Evolutionary conservation across 92 coral and sea anemone genomes (phyloP).

Genomic region (Siderastrea radians): DNA sequence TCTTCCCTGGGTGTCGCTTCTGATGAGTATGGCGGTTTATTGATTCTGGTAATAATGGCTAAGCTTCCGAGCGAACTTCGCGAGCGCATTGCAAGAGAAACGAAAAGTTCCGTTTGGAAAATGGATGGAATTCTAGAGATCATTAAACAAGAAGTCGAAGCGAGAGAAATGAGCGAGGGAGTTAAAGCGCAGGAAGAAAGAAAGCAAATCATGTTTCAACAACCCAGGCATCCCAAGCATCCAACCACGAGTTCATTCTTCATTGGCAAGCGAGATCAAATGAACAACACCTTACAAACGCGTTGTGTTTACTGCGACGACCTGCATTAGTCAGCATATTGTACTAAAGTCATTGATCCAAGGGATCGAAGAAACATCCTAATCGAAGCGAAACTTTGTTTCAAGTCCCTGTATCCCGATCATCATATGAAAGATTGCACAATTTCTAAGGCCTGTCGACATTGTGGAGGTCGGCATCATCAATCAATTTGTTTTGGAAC

Average conservation of each 20-base stretch:
- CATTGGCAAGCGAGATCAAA: constrained; percentile 19
- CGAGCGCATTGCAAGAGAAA: constrained; percentile 40
- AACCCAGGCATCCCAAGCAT: not conserved
- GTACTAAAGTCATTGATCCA: constrained; percentile 22
- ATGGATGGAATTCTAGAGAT: constrained; percentile 41
- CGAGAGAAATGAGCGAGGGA: constrained; percentile 49
- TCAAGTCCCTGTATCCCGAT: constrained; percentile 20
- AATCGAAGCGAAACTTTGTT: constrained; percentile 45
- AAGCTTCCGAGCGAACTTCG: constrained; percentile 45
- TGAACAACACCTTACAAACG: too few relatives aligned
- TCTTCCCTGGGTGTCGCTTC: constrained; percentile 44
- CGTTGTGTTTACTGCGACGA: constrained; percentile 62
- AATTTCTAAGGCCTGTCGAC: too few relatives aligned
- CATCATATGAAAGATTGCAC: too few relatives aligned
- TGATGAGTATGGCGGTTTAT: constrained; percentile 52
- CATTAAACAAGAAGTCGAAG: constrained; percentile 47
- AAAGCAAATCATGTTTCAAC: not conserved
- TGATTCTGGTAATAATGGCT: constrained; percentile 48
- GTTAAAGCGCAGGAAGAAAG: constrained; percentile 49
- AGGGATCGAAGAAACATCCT: constrained; percentile 37
- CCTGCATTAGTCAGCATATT: constrained; percentile 64
- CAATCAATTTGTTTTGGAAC: too few relatives aligned
- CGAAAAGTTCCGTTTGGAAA: constrained; percentile 45
- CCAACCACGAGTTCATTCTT: constrained; percentile 58
- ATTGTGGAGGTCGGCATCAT: too few relatives aligned